phyloP scores from a whole-genome alignment of 1,140 invertebrate genomes.

The Dysdera silvatica region DNA sequence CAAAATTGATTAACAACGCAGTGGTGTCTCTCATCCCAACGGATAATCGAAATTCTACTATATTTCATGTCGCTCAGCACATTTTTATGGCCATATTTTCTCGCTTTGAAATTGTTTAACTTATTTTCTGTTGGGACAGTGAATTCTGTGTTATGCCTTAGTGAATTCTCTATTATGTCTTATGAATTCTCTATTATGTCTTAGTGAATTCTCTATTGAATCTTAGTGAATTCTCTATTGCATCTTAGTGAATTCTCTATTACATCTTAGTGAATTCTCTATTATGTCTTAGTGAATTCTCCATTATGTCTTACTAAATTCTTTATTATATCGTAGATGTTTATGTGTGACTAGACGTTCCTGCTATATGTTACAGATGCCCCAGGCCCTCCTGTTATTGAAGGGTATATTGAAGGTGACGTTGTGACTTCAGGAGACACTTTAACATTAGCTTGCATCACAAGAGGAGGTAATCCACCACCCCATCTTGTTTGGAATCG shows the following conservation, averaged over 20 bases:
- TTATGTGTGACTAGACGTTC: no score
- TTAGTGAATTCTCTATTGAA: no score
- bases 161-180: background rate
- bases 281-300: background rate
- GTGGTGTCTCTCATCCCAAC: no score
- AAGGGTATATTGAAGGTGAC: slow-evolving; percentile 70
- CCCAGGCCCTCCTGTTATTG: slow-evolving; percentile 77
- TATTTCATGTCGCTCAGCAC: no score
- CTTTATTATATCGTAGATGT: no score
- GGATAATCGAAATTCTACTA: no score
- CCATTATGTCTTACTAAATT: background rate
- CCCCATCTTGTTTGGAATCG: slow-evolving; percentile 34
- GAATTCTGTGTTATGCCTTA: background rate
- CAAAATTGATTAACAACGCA: no score
- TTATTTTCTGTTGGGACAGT: no score
- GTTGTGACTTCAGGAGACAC: slow-evolving; percentile 73
- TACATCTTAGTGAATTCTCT: background rate
- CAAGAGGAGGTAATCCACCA: slow-evolving; percentile 82
- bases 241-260: background rate
- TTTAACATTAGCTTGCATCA: slow-evolving; percentile 79
- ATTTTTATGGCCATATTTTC: no score
- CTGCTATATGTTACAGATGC: slow-evolving; percentile 81
- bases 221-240: no score
- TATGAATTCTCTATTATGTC: no score
- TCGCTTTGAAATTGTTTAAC: no score